These are phyloP conservation scores for Megaptera novaeangliae DNA, from an alignment of 2,113 vertebrate species.

Conservation along the genomic window DNA sequence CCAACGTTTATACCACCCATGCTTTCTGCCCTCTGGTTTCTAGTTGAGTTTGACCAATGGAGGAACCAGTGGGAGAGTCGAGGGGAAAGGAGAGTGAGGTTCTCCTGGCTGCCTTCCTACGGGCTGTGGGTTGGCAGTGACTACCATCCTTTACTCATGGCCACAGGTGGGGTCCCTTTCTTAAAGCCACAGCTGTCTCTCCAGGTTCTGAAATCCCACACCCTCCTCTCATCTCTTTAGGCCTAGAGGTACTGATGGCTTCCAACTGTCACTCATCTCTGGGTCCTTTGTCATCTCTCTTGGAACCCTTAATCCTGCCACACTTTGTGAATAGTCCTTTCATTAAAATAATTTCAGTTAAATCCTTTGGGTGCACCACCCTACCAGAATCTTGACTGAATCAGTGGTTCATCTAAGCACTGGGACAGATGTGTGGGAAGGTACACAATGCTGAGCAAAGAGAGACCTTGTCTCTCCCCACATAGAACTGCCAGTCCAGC, in stretches of 20 bases:
- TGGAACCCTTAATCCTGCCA: not conserved
- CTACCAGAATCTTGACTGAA: not conserved
- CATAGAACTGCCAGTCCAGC: not conserved
- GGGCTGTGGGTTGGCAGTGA: not conserved
- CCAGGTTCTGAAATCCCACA: not conserved
- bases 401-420: not conserved
- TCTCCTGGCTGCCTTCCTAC: not conserved
- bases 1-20: not conserved
- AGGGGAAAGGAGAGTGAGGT: not conserved
- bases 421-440: not conserved
- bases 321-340: not conserved
- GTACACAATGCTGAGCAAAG: not conserved
- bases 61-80: not conserved
- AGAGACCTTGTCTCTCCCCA: not conserved
- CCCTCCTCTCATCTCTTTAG: not conserved
- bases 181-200: not conserved
- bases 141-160: not conserved
- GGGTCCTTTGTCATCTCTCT: not conserved
- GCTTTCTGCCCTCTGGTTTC: not conserved
- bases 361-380: not conserved
- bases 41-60: not conserved
- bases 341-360: not conserved
- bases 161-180: not conserved
- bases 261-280: not conserved
- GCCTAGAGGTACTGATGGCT: not conserved